These are phyloP conservation scores for Epinephelus malabaricus DNA, from an alignment of 2,797 vertebrate genomes.

Conservation along the genomic window DNA sequence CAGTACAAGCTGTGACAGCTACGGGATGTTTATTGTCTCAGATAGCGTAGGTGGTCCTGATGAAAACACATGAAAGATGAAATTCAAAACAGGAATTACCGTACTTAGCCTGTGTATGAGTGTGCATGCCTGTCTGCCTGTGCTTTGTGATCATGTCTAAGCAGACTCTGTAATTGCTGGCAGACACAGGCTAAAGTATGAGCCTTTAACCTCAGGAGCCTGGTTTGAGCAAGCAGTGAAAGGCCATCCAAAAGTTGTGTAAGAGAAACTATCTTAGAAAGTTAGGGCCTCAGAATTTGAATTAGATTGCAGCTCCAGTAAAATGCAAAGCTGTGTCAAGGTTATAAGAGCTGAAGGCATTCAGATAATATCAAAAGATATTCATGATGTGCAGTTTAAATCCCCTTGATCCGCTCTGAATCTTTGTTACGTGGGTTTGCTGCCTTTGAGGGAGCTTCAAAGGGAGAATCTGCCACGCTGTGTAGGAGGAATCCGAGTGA, in stretches of 20 bases:
- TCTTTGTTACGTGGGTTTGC: conserved; percentile 33
- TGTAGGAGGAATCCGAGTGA: conserved; percentile 56
- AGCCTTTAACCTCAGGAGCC: conserved; percentile 40
- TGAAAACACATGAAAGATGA: conserved; percentile 57
- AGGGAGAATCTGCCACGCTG: conserved; percentile 41
- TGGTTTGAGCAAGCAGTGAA: conserved; percentile 14
- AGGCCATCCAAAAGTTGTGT: neutral
- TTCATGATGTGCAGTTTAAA: conserved; percentile 35
- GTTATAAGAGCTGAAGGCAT: conserved; percentile 23
- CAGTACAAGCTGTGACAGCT: conserved; percentile 26
- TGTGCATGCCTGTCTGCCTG: conserved; percentile 34
- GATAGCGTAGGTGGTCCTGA: conserved; percentile 50
- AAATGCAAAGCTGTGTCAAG: conserved; percentile 29
- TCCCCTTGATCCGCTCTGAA: conserved; percentile 34
- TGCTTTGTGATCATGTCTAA: conserved; percentile 57
- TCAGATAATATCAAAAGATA: conserved; percentile 25
- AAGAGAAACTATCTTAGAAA: conserved; percentile 6
- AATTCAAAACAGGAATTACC: conserved; percentile 38
- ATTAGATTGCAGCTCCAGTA: conserved; percentile 2
- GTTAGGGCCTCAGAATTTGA: conserved; percentile 9
- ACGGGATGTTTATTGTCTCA: conserved; percentile 45
- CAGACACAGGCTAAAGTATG: conserved; percentile 29
- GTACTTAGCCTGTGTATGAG: conserved; percentile 8
- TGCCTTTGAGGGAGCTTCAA: conserved; percentile 49
- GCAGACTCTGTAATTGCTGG: conserved; percentile 43